Evolutionary conservation across 2,113 vertebrate species (phyloP).

Genomic region (Elanus axillaris): DNA sequence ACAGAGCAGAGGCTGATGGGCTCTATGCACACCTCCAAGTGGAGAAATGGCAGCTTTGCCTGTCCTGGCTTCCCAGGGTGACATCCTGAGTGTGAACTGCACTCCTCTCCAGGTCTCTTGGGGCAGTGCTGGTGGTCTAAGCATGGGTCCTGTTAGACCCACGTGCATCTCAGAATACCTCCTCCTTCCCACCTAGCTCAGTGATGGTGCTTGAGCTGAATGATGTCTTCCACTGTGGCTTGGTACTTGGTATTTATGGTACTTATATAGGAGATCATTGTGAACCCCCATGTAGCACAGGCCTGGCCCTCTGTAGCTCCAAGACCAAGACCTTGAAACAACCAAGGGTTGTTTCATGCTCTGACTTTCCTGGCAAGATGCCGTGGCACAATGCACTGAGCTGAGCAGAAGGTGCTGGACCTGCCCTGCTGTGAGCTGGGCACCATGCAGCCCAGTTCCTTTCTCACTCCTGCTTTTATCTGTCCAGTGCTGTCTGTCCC

Average conservation of each 20-base stretch:
- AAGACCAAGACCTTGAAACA: neutral
- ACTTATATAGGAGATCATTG: neutral
- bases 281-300: neutral
- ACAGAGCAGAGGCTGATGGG: neutral
- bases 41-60: neutral
- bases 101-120: neutral
- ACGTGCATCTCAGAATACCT: neutral
- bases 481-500: neutral
- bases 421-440: neutral
- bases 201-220: neutral
- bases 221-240: neutral
- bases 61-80: neutral
- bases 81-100: neutral
- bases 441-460: neutral
- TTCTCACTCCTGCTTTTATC: neutral
- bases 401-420: neutral
- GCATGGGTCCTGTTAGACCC: neutral
- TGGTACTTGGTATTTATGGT: neutral
- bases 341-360: neutral
- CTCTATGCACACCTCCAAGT: neutral
- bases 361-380: neutral
- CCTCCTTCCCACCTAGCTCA: neutral
- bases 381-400: neutral
- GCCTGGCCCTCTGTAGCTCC: neutral
- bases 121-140: neutral